Conservation (phyloP, 2,113 vertebrate species). For the Urocynchramus pylzowi region DNA sequence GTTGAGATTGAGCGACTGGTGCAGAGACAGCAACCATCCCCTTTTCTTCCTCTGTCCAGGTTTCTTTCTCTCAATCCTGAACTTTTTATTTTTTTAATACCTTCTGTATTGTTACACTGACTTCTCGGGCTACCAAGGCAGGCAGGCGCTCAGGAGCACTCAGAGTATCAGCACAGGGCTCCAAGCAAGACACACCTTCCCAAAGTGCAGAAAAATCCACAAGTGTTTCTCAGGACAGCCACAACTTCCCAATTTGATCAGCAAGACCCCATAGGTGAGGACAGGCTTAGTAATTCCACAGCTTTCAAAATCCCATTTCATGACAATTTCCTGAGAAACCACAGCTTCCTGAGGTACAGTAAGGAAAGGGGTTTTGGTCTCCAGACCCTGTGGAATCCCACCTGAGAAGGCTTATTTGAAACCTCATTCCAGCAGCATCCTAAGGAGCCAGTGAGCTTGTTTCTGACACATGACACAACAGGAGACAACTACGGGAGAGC, state of each 20-base stretch:
- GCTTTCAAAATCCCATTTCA: neutral
- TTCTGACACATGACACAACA: neutral
- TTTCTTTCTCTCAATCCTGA: neutral
- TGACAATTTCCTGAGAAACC: neutral
- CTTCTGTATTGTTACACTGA: neutral
- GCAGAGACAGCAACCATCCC: neutral
- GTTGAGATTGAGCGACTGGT: neutral
- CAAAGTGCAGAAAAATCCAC: neutral
- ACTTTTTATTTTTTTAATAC: neutral
- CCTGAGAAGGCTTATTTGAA: neutral
- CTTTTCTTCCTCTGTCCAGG: neutral
- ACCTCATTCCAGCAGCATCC: neutral
- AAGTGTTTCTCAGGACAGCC: neutral
- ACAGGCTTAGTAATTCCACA: neutral
- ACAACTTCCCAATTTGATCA: neutral
- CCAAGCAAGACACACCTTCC: neutral
- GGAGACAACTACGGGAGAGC: neutral
- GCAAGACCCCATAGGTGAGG: rapidly evolving
- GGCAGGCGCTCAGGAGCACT: neutral
- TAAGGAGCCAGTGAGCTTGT: neutral
- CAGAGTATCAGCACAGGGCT: neutral
- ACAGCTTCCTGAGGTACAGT: neutral
- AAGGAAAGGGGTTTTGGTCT: neutral
- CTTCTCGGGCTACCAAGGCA: neutral
- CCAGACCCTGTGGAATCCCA: neutral